Percentiles rank a stretch among this genome's conserved stretches.
These are phyloP conservation scores for Pseudomyrmex flavicornis DNA, from an alignment of 1,140 invertebrate species.

Conservation along the genomic window DNA sequence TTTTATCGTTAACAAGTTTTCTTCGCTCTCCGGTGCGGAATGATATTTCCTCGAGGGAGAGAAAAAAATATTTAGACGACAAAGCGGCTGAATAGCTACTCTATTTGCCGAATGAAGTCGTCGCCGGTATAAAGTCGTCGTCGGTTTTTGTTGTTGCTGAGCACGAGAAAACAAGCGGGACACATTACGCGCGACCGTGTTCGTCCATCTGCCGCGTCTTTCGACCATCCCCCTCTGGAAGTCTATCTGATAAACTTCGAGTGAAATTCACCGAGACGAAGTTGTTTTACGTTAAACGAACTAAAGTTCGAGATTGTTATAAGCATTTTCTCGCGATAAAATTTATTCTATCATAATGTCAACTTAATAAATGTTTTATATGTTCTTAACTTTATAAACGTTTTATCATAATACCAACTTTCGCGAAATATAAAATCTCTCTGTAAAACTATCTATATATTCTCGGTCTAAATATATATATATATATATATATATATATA, in stretches of 20 bases:
- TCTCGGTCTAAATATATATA: not conserved
- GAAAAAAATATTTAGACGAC: constrained; percentile 3
- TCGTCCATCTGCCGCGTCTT: constrained; percentile 67
- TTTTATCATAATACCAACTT: too few species aligned
- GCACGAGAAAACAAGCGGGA: constrained; percentile 58
- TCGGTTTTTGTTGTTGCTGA: constrained; percentile 49
- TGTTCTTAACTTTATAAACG: too few species aligned
- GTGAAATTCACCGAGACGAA: constrained; percentile 50
- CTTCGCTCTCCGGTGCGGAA: too few species aligned
- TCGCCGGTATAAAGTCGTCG: not conserved
- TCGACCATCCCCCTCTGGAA: constrained; percentile 8
- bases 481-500: not conserved
- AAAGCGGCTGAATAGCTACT: not conserved
- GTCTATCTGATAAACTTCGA: constrained; percentile 59
- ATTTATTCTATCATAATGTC: not conserved
- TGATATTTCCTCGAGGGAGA: not conserved
- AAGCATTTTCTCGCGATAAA: not conserved
- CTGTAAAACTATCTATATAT: not conserved
- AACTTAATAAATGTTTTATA: not conserved
- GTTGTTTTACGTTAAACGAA: constrained; percentile 21
- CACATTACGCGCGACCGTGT: constrained; percentile 60
- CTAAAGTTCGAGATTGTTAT: not conserved
- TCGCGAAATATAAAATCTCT: too few species aligned
- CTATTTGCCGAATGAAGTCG: constrained; percentile 52
- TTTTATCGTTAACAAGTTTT: too few species aligned